A percentile compares a stretch with the other conserved stretches of the same genome.
Conservation (phyloP, 1,140 invertebrate genomes). For the Venustaconcha ellipsiformis region DNA sequence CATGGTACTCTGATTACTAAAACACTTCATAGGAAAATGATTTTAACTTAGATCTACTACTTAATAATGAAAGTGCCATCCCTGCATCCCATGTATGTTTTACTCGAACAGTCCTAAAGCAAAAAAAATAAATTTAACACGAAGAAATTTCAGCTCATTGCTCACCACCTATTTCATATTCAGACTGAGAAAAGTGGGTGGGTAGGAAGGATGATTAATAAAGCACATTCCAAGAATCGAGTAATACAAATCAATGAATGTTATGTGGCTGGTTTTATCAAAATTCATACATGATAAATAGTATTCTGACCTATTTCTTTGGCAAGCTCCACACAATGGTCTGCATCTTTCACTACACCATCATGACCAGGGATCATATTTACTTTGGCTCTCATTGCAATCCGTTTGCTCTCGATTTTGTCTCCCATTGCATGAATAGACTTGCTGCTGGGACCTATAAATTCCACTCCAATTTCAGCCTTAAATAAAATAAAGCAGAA, state of each 20-base stretch:
- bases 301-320: constrained; percentile 72
- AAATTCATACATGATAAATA: constrained; percentile 8
- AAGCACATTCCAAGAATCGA: neutral
- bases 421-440: constrained; percentile 80
- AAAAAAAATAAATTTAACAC: too few relatives aligned
- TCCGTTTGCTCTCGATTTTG: constrained; percentile 79
- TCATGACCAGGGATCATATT: constrained; percentile 74
- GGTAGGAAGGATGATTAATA: neutral
- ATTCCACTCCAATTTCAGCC: constrained; percentile 72
- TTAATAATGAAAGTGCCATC: too few relatives aligned
- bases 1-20: too few relatives aligned
- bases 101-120: too few relatives aligned
- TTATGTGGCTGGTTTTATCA: neutral
- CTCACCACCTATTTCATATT: too few relatives aligned
- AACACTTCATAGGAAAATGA: too few relatives aligned
- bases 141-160: too few relatives aligned
- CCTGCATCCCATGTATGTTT: too few relatives aligned
- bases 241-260: too few relatives aligned
- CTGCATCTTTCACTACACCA: constrained; percentile 72
- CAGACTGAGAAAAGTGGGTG: too few relatives aligned
- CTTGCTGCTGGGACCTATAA: constrained; percentile 78
- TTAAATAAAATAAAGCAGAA: constrained; percentile 38
- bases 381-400: constrained; percentile 79
- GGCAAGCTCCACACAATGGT: constrained; percentile 76
- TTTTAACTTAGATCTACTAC: too few relatives aligned